Base-by-base conservation (phyloP, 2,797 vertebrate genomes). In the Typhlichthys eigenmanni region DNA sequence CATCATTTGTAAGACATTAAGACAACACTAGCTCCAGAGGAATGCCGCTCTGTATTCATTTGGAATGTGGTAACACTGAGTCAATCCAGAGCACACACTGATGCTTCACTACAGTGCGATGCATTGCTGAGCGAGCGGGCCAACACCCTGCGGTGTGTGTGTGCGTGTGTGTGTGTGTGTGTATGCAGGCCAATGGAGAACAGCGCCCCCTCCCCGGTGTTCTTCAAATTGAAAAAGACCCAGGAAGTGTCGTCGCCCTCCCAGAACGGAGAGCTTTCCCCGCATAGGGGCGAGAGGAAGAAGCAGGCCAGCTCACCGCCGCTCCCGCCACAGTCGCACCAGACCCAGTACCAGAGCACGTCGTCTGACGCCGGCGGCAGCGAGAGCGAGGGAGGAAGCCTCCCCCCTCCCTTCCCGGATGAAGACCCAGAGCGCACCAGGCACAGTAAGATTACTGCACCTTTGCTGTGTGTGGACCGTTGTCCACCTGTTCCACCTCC, bases 371-470 rank as follows among this genome's bases (percentile, higher is more conserved):
- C 84, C 0, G 91, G 89, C 0, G 88, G 85, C 67, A 94, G 92
- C 71, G 94, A 96, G 14, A 79, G 81, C 0, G 89, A 90, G 3
- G 92, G 87, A 11, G 88, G 82, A 55, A 84, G 91, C 69, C 86
- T 90, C 58, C 87, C 93, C 1, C 78, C 87, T 19, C 85, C 90
- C 0, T 89, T 87, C 14, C 92, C 90, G 0, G 95, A 97, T 29
- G 96, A 98, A 82, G 96, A 98, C 76, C 94, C 96, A 0, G 97
- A 97, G 80, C 92, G 97, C 80, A 96, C 93, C 87, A 96, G 91
- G 92, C 97, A 99, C 93, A 98, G 97, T 99, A 96, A 97, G 96
- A 92, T 71, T 81, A 49, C 69, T 65, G 14, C 14, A 56, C 29
- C n/a, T 14, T 34, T 16, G 14, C 2, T 48, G 47, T 48, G 47